phyloP scores from a whole-genome alignment of 2,113 vertebrate genomes.

The Anguilla rostrata region DNA sequence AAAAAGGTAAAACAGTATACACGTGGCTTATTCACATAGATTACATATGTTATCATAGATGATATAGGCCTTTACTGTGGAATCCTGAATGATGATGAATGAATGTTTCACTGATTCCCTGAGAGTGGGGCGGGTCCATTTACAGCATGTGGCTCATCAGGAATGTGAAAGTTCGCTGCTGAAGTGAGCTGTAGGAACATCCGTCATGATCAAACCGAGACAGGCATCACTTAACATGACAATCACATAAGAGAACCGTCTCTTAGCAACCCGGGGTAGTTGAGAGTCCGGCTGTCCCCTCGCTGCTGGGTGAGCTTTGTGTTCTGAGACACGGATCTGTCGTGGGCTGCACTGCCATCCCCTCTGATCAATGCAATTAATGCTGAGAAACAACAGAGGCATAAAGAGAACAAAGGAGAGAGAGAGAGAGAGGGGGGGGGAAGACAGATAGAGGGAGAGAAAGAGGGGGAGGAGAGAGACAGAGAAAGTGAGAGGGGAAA shows the following conservation, averaged over 20 bases:
- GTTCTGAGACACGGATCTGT: neutral
- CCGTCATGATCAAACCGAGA: neutral
- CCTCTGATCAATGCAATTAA: neutral
- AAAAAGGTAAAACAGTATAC: neutral
- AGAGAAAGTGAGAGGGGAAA: no score
- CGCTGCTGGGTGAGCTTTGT: neutral
- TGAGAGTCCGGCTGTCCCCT: neutral
- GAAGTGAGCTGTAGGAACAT: neutral
- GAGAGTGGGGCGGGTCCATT: neutral
- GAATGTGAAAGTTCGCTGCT: neutral
- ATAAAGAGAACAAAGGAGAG: constrained; percentile 5
- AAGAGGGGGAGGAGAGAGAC: no score
- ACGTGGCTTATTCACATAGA: neutral
- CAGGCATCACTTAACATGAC: neutral
- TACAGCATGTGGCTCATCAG: neutral
- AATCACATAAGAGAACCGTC: neutral
- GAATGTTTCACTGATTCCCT: neutral
- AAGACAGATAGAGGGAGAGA: no score
- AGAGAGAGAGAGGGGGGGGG: no score
- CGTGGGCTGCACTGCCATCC: neutral
- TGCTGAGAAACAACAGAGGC: neutral
- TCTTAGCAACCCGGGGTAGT: neutral
- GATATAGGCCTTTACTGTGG: neutral
- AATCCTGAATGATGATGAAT: neutral
- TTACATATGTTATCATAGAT: neutral